Evolutionary conservation across 2,113 vertebrate genomes (phyloP).

Genomic region (Alligator mississippiensis): DNA sequence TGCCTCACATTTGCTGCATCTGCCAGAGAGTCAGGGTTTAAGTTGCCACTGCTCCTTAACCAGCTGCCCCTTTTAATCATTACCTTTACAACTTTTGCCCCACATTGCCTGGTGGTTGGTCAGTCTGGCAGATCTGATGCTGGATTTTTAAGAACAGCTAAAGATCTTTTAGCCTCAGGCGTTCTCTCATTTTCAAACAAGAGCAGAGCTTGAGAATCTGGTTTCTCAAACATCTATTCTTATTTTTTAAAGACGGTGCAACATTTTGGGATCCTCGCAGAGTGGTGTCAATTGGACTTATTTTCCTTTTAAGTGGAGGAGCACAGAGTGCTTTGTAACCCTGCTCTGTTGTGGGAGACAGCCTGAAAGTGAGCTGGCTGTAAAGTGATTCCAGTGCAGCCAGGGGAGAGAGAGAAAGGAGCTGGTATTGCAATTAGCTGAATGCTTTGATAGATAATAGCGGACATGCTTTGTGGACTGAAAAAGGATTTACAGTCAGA

Average conservation of each 20-base stretch:
- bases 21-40: not conserved
- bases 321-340: conserved; percentile 9
- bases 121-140: not conserved
- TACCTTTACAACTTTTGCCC: conserved; percentile 38
- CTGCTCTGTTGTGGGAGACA: not conserved
- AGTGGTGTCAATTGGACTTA: conserved; percentile 6
- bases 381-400: conserved; percentile 32
- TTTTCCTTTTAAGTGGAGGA: conserved; percentile 6
- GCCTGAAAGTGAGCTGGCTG: conserved; percentile 28
- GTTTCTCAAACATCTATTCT: not conserved
- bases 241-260: not conserved
- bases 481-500: conserved; percentile 83
- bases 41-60: conserved; percentile 18
- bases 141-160: not conserved
- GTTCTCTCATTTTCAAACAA: not conserved
- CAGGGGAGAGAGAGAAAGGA: not conserved
- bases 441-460: conserved; percentile 66
- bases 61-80: conserved; percentile 59
- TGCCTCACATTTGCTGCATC: conserved; percentile 27
- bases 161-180: not conserved
- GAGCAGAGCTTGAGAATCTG: not conserved
- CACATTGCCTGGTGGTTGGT: conserved; percentile 35
- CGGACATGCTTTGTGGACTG: conserved; percentile 85
- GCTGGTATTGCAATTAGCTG: conserved; percentile 45
- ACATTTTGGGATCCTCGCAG: not conserved